Base-by-base conservation (phyloP, 1,140 invertebrate species). In the Zaprionus vittiger region DNA sequence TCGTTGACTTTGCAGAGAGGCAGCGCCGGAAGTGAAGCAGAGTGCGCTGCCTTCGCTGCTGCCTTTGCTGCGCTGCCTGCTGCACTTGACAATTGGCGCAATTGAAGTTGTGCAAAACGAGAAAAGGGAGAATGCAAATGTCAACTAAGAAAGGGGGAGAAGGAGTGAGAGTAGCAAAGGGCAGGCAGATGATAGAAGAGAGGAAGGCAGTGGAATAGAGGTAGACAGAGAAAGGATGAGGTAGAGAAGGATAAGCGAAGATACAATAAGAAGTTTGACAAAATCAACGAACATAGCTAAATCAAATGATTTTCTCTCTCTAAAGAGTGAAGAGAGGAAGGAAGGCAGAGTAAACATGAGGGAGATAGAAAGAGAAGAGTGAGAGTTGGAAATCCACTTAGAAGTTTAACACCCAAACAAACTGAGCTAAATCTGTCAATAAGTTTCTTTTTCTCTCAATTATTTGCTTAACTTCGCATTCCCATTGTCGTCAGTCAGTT, bases 1-100 rank as follows among this genome's bases (percentile, higher is more conserved):
- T 91, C 87, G 87, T 91, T 91, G 87, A 91, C 87, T 91, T 87
- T 90, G 31, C 31, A 9, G 31, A 34, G 85, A 90, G 66, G 77
- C 76, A 20, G 28, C 55, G 75, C 84, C 84, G 84, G 84, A 87
- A 87, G 84, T 90, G 85, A 62, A 69, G 60, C 78, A 59, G 26
- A 14, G 61, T 28, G n/a, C n/a, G 59, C 41, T 7, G 38, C 38
- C n/a, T 44, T n/a, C 44, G 26, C 60, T 34, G 41, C 9, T 31
- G 31, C 31, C 31, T 31, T 31, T 31, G 2, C 5, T 34, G 34
- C 55, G 6, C 55, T 38, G 68, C 68, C 67, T 69, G 82, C 67
- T 73, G 82, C 68, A 65, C 68, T 68, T 82, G 59, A 62, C 75
- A 77, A 77, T 77, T 77, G 69, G 37, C 62, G 63, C 70, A 77